These are phyloP conservation scores for Emydocephalus ijimae DNA, from an alignment of 2,113 vertebrate species.

Conservation along the genomic window DNA sequence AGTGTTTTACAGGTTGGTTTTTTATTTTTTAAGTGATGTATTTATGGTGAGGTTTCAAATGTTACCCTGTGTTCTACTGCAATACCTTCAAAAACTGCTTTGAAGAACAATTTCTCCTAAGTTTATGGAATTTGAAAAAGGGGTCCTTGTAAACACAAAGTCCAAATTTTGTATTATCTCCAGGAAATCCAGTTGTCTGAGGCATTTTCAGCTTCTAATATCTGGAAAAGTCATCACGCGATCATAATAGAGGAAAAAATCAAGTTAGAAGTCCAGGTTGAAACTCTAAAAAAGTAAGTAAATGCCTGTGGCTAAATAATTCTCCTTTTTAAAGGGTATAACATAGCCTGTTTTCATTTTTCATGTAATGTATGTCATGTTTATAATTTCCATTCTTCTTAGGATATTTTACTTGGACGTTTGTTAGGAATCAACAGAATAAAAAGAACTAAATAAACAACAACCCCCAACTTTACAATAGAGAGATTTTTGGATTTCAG, in stretches of 20 bases:
- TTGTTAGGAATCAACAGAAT: neutral
- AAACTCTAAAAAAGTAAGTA: constrained; percentile 76
- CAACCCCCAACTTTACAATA: neutral
- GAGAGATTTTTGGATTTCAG: neutral
- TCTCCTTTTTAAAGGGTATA: neutral
- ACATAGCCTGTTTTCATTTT: neutral
- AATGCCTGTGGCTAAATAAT: constrained; percentile 4
- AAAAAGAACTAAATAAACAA: neutral
- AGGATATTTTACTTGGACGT: neutral
- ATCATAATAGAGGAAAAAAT: constrained; percentile 70
- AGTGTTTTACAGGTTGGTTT: neutral
- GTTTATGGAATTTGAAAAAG: constrained; percentile 16
- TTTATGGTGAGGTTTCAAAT: constrained; percentile 25
- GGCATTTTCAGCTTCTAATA: constrained; percentile 65
- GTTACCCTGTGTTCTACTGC: neutral
- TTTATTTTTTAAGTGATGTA: neutral
- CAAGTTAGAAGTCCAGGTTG: constrained; percentile 67
- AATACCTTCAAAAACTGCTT: neutral
- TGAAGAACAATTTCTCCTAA: constrained; percentile 32
- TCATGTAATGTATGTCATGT: neutral
- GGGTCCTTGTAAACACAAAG: constrained; percentile 35
- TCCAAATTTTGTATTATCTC: constrained; percentile 51
- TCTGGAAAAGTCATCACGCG: constrained; percentile 73
- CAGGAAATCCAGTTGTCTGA: constrained; percentile 78
- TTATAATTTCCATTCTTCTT: neutral